Conservation (phyloP, 2,797 vertebrate genomes). For the Orestias chungarensis region DNA sequence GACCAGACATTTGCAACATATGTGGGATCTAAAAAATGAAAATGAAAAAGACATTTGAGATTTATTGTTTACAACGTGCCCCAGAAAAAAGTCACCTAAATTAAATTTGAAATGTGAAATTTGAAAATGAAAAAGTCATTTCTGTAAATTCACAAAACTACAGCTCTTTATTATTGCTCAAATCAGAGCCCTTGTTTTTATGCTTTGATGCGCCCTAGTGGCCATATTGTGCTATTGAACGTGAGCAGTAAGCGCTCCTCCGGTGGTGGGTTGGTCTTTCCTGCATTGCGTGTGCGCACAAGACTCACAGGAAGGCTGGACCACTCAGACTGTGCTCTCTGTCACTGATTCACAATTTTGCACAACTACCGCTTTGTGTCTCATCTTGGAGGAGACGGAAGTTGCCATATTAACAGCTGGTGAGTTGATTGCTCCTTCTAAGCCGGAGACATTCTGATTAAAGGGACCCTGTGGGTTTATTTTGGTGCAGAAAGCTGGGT, state of each 20-base stretch:
- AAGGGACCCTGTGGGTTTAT: slow-evolving; percentile 21
- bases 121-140: too few species aligned
- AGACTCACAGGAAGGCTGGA: slow-evolving; percentile 24
- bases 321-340: slow-evolving; percentile 6
- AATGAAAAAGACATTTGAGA: too few species aligned
- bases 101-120: too few species aligned
- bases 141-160: too few species aligned
- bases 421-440: slow-evolving; percentile 39
- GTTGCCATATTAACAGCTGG: slow-evolving; percentile 24
- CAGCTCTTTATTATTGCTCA: too few species aligned
- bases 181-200: background rate
- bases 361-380: background rate
- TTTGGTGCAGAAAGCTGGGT: slow-evolving; percentile 11
- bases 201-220: slow-evolving; percentile 29
- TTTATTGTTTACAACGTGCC: too few species aligned
- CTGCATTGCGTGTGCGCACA: slow-evolving; percentile 20
- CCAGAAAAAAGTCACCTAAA: too few species aligned
- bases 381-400: background rate
- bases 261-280: slow-evolving; percentile 27
- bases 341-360: slow-evolving; percentile 26
- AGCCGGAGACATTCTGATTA: background rate
- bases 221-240: background rate
- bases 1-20: background rate
- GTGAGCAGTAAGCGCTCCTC: slow-evolving; percentile 33
- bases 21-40: too few species aligned